Base-by-base conservation (phyloP, 92 coral and sea anemone species). In the Epizoanthus ramosus region DNA sequence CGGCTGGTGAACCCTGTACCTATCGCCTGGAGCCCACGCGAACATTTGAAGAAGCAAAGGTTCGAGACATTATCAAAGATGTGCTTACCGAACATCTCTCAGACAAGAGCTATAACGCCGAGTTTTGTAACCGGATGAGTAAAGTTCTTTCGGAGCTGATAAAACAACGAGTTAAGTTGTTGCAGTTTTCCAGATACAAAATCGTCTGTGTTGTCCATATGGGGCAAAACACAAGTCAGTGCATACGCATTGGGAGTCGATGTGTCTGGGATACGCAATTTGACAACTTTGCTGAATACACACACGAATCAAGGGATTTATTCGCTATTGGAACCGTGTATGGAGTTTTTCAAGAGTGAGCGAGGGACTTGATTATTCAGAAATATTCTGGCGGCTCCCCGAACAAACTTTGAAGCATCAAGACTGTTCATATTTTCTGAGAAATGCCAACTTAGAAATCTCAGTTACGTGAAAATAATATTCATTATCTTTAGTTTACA, bases 181-280 rank as follows among this genome's bases (percentile, higher is more conserved):
- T 88, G 67, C 92, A 90, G 83, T 93, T 90, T 85, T 59, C 92
- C 12, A 73, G 97, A 71, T 88, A 93, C 60, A 93, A 93, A 84
- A 88, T 85, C 28, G 72, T 93, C 25, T 73, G 85, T 53, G 60
- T 86, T 43, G 93, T 93, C 23, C 82, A 89, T 35, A 80, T 93
- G 59, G 94, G 94, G 2, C 94, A 93, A 19, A 88, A 84, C 80
- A 57, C 63, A 19, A 84, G 84, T 1, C 94, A 93, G 60, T 66
- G 84, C 9, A 86, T 91, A n/a, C 85, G 89, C 5, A 68, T 93
- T 60, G 88, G 83, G 0, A 93, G 97, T 75, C 81, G 90, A 0
- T 93, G 89, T 31, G 94, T 93, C 31, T 93, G 97, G 97, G 94
- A 93, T 58, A 79, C 87, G 17, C 64, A 90, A 85, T 88, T 82